Evolutionary conservation across 2,113 vertebrate species (phyloP), one percentile per base, ranked within the genome.

Genomic region (Pomatorhinus ruficollis): DNA sequence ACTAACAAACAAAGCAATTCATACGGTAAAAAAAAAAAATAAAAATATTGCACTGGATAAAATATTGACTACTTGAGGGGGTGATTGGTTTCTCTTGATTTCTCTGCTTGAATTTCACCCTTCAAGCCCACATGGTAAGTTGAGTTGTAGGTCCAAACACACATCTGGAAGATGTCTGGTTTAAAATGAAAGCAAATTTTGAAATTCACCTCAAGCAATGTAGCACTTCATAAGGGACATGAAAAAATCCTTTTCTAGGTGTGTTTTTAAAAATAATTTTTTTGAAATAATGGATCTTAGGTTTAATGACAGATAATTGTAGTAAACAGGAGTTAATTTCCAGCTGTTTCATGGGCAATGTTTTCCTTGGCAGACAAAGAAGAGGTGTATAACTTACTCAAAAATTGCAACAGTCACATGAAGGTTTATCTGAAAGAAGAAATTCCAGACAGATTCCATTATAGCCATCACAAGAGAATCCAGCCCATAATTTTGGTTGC

Each of bases 401-500:
- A 97, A 50, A 97, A 75, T 2, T 99, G 99, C 96, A 94, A 63
- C 69, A 0, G 33, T 37, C 81, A 99, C 89, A 98, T 99, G 99
- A 99, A 96, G 16, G 99, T 97, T 2, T 99, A 99, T 95, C 93
- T 99, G 83, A 99, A 99, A 96, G 96, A 98, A 70, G 95, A 97
- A 59, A 99, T 99, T 91, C 99, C 99, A 27, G 98, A 98, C 7
- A 97, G 98, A 89, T 98, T 99, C 87, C 98, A 99, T 95, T 99
- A 99, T 95, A 97, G 95, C 64, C 97, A 98, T 91, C 99, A 99
- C 54, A 81, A 92, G 49, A 98, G 98, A 64, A 98, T 99, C 94
- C 99, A 99, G 59, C 99, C 99, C n/a, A 98, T 99, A 88, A 97
- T 99, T 72, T 94, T 99, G 93, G 94, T 99, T 60, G 99, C 99